Percentiles rank a stretch among this genome's conserved stretches.
These are phyloP conservation scores for Agrochola litura DNA, from an alignment of 2,888 invertebrate species.

Conservation along the genomic window DNA sequence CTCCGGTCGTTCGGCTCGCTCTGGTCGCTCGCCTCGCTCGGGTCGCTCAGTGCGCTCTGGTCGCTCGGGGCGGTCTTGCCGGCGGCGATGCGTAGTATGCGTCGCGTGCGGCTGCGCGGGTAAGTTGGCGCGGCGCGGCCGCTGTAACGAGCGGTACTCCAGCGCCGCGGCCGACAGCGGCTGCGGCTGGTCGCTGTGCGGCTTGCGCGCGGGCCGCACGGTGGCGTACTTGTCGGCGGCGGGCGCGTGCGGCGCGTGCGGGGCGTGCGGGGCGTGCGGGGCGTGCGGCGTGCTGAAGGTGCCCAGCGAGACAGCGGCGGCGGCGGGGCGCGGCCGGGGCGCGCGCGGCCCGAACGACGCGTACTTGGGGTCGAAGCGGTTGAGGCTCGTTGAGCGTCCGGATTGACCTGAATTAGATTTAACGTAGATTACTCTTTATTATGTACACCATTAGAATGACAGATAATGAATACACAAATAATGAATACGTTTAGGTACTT, in stretches of 20 bases:
- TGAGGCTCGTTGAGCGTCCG: constrained; percentile 87
- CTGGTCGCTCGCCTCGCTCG: constrained; percentile 88
- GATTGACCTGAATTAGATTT: constrained; percentile 74
- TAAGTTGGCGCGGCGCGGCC: constrained; percentile 86
- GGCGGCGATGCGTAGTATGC: constrained; percentile 90
- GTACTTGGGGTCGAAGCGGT: constrained; percentile 91
- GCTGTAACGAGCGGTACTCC: constrained; percentile 91
- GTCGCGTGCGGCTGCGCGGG: constrained; percentile 77
- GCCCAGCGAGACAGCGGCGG: constrained; percentile 79
- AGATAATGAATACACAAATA: too few species aligned
- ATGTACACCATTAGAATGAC: too few species aligned
- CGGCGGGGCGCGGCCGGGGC: constrained; percentile 85
- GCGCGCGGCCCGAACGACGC: constrained; percentile 90
- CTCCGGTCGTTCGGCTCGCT: constrained; percentile 92
- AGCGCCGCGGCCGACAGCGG: constrained; percentile 89
- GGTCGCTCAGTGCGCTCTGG: constrained; percentile 64
- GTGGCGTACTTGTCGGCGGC: constrained; percentile 84
- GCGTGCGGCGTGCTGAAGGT: constrained; percentile 76
- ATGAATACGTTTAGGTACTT: too few species aligned
- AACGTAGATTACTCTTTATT: too few species aligned
- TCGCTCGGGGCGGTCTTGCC: constrained; percentile 89
- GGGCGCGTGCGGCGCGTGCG: constrained; percentile 75
- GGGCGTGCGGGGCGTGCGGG: constrained; percentile 66
- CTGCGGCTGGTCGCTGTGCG: constrained; percentile 83
- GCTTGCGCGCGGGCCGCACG: constrained; percentile 81